These are phyloP conservation scores for Notamacropus eugenii DNA, from an alignment of 2,797 vertebrate genomes.

Conservation along the genomic window DNA sequence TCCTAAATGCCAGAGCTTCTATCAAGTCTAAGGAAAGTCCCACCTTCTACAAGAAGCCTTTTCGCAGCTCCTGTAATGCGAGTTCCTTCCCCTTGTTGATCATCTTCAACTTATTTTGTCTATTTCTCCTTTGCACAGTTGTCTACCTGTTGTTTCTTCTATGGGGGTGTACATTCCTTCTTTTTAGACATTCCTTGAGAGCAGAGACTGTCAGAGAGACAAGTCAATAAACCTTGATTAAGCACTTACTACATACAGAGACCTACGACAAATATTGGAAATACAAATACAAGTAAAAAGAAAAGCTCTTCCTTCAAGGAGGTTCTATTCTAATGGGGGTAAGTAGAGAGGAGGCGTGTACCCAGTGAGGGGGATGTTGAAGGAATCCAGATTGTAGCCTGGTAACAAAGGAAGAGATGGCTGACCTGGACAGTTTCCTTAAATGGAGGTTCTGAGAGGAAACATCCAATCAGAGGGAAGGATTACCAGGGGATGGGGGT, in stretches of 20 bases:
- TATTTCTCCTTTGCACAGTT: too few species aligned
- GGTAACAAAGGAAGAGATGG: neutral
- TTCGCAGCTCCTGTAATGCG: too few species aligned
- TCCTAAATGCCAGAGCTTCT: neutral
- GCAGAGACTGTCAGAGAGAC: too few species aligned
- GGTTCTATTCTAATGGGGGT: neutral
- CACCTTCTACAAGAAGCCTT: too few species aligned
- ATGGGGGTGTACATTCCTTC: too few species aligned
- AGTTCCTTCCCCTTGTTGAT: too few species aligned
- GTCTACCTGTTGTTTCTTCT: too few species aligned
- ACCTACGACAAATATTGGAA: neutral
- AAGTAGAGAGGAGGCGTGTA: neutral
- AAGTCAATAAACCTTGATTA: too few species aligned
- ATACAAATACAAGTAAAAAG: neutral
- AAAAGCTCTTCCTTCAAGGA: neutral
- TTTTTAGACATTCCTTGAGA: too few species aligned
- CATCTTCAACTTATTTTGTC: too few species aligned
- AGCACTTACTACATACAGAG: too few species aligned
- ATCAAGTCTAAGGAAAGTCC: neutral
- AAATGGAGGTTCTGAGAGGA: neutral
- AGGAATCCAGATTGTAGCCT: neutral
- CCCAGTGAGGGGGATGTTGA: too few species aligned
- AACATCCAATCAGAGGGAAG: neutral
- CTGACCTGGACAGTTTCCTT: neutral
- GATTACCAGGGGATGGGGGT: neutral